Percentiles rank a stretch among this genome's conserved stretches.
These are phyloP conservation scores for Lordiphosa collinella DNA, from an alignment of 1,140 invertebrate genomes.

Conservation along the genomic window DNA sequence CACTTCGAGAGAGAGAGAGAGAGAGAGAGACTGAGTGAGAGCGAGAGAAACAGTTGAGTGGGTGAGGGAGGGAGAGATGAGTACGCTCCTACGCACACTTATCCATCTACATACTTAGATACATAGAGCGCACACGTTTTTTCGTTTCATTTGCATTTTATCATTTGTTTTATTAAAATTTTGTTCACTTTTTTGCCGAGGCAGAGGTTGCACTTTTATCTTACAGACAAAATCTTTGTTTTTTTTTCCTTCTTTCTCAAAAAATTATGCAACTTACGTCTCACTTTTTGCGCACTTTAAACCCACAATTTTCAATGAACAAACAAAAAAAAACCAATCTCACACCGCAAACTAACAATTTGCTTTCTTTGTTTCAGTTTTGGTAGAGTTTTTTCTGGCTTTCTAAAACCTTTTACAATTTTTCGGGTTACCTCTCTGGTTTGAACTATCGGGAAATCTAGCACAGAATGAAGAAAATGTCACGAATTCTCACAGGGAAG, in stretches of 20 bases:
- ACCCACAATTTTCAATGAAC: conserved; percentile 2
- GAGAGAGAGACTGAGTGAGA: not conserved
- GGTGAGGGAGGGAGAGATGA: conserved; percentile 14
- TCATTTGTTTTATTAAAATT: not conserved
- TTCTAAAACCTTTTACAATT: conserved; percentile 10
- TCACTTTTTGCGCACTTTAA: conserved; percentile 61
- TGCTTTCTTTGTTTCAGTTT: not conserved
- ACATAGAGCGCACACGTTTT: conserved; percentile 28
- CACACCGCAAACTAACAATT: too few relatives aligned
- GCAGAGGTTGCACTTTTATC: not conserved
- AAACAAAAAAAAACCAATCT: not conserved
- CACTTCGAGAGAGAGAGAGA: conserved; percentile 12
- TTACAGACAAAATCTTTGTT: conserved; percentile 1
- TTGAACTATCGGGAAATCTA: conserved; percentile 79
- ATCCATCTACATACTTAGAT: conserved; percentile 1
- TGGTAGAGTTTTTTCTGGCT: not conserved
- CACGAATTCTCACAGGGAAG: conserved; percentile 53
- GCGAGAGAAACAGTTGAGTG: conserved; percentile 1
- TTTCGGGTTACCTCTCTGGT: conserved; percentile 64
- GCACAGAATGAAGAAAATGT: conserved; percentile 72
- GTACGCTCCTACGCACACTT: conserved; percentile 35
- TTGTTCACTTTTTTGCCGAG: not conserved
- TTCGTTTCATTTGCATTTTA: not conserved
- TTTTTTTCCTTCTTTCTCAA: conserved; percentile 10
- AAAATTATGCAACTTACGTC: conserved; percentile 74